Evolutionary conservation across 1,140 invertebrate species (phyloP).

Genomic region (Meloidogyne exigua): DNA sequence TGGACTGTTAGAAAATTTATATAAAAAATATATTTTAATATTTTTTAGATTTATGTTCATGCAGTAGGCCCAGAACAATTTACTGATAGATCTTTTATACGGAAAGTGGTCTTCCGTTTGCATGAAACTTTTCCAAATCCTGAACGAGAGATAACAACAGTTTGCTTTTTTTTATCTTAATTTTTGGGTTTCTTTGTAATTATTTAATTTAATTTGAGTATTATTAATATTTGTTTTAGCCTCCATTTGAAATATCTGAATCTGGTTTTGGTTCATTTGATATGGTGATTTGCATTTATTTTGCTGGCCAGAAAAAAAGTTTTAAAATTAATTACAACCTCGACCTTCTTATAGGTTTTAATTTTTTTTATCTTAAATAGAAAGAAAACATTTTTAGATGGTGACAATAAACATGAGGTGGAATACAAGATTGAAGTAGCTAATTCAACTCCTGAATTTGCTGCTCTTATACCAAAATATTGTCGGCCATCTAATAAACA

Average conservation of each 20-base stretch:
- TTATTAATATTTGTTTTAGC: conserved; percentile 9
- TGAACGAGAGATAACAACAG: conserved; percentile 7
- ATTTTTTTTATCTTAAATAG: background rate
- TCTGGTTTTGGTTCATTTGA: conserved; percentile 18
- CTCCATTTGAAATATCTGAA: conserved; percentile 25
- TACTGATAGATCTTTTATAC: conserved; percentile 21
- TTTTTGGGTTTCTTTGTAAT: too few species aligned
- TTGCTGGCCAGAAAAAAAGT: conserved; percentile 15
- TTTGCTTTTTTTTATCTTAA: background rate
- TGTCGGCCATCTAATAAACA: background rate
- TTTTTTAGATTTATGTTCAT: conserved; percentile 18
- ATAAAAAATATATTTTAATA: background rate
- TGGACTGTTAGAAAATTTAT: conserved; percentile 12
- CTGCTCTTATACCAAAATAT: conserved; percentile 1
- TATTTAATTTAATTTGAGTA: background rate
- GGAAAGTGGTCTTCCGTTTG: conserved; percentile 20
- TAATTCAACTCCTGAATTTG: conserved; percentile 16
- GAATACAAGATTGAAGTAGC: conserved; percentile 24
- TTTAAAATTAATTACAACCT: conserved; percentile 12
- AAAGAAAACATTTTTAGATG: background rate
- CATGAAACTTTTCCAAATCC: conserved; percentile 24
- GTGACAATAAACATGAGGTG: background rate
- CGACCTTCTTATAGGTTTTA: background rate
- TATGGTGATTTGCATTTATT: conserved; percentile 11
- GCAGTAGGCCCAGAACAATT: conserved; percentile 19